Conservation (phyloP, 2,888 invertebrate species). For the Noctua janthina region DNA sequence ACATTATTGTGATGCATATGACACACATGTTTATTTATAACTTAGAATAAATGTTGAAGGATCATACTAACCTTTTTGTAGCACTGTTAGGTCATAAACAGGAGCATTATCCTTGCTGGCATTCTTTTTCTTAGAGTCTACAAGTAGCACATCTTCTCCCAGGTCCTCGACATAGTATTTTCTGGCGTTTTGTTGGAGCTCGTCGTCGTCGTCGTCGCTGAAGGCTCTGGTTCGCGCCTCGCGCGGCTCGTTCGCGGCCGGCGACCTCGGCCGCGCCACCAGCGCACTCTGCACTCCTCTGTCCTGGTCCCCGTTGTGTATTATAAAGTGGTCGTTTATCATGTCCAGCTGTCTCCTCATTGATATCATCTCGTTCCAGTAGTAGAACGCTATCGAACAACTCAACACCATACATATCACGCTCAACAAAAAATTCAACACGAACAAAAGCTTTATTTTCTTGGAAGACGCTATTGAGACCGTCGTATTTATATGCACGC, state of each 20-base stretch:
- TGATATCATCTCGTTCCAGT: constrained; percentile 85
- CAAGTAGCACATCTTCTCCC: constrained; percentile 83
- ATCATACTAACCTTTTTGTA: constrained; percentile 79
- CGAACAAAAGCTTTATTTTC: constrained; percentile 87
- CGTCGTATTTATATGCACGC: constrained; percentile 87
- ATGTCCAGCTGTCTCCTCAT: constrained; percentile 84
- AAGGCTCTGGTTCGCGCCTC: constrained; percentile 76
- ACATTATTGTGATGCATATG: constrained; percentile 24
- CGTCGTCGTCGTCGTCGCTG: constrained; percentile 58
- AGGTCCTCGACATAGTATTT: constrained; percentile 84
- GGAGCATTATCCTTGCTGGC: constrained; percentile 73
- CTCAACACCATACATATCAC: constrained; percentile 84
- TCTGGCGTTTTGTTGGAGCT: constrained; percentile 72
- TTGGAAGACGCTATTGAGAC: constrained; percentile 88
- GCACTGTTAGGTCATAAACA: constrained; percentile 73
- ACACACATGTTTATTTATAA: constrained; percentile 44
- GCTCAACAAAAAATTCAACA: constrained; percentile 85
- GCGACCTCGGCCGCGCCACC: constrained; percentile 71
- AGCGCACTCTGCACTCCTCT: constrained; percentile 78
- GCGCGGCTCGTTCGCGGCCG: constrained; percentile 68
- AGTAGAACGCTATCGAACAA: constrained; percentile 84
- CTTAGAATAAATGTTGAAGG: neutral
- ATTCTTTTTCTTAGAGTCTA: constrained; percentile 84
- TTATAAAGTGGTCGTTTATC: constrained; percentile 81
- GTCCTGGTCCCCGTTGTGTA: constrained; percentile 78